Percentiles rank a stretch among this genome's conserved stretches.
These are phyloP conservation scores for Oncorhynchus kisutch DNA, from an alignment of 2,113 vertebrate species.

Conservation along the genomic window DNA sequence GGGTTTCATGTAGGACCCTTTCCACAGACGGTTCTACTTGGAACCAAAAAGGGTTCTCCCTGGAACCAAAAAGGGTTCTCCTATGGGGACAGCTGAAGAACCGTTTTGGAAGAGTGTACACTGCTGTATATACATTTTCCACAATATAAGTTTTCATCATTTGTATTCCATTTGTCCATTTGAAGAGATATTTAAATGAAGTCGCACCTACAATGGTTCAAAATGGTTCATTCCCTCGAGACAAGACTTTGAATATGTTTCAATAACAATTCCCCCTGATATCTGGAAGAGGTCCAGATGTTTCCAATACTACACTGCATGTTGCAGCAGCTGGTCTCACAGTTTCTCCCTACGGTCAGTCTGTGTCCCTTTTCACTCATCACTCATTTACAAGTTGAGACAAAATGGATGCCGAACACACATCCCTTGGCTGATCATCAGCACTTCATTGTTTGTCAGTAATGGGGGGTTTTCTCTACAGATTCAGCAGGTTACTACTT, in stretches of 20 bases:
- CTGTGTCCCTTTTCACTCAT: conserved; percentile 10
- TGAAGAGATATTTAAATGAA: background rate
- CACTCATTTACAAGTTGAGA: conserved; percentile 45
- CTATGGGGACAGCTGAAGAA: background rate
- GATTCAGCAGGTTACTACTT: background rate
- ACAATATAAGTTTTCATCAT: too few species aligned
- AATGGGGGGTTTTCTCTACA: background rate
- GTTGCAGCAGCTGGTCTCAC: conserved; percentile 1
- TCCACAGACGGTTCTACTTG: too few species aligned
- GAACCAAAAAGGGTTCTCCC: too few species aligned
- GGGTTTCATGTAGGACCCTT: too few species aligned
- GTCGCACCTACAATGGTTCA: conserved; percentile 6
- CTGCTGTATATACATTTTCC: background rate
- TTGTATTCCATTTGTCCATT: conserved; percentile 16
- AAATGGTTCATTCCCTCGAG: background rate
- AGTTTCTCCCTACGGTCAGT: conserved; percentile 16
- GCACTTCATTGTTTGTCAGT: background rate
- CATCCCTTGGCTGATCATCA: background rate
- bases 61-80: too few species aligned
- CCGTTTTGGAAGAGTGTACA: background rate
- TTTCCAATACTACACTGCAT: background rate
- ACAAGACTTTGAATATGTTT: conserved; percentile 8
- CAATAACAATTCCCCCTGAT: conserved; percentile 4
- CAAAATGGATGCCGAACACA: conserved; percentile 22
- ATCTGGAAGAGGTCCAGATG: background rate